These are phyloP conservation scores for Hypercompe scribonia DNA, from an alignment of 2,888 invertebrate genomes.

Conservation along the genomic window DNA sequence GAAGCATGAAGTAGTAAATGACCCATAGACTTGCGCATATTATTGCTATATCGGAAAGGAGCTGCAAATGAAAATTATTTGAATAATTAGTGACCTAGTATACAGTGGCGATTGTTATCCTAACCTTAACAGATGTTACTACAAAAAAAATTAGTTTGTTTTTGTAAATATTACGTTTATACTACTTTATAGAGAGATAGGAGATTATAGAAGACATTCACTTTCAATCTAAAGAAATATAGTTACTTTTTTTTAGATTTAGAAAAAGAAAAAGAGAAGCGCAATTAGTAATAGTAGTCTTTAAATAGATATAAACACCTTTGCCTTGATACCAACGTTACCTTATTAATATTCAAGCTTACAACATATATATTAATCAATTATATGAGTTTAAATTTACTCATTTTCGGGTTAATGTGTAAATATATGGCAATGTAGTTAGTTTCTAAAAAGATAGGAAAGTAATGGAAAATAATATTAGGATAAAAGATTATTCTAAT, in stretches of 20 bases:
- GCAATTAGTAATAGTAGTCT: too few relatives aligned
- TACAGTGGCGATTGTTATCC: background rate
- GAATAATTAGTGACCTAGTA: background rate
- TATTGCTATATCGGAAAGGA: slow-evolving; percentile 26
- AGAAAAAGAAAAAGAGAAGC: too few relatives aligned
- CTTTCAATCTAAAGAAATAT: too few relatives aligned
- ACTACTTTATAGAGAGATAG: too few relatives aligned
- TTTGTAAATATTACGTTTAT: too few relatives aligned
- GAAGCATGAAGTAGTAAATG: slow-evolving; percentile 44
- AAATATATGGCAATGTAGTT: too few relatives aligned
- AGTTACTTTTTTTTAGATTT: too few relatives aligned
- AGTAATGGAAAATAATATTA: background rate
- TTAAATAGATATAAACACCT: too few relatives aligned
- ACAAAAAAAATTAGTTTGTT: too few relatives aligned
- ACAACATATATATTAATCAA: background rate
- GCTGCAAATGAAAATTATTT: slow-evolving; percentile 33
- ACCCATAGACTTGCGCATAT: slow-evolving; percentile 39
- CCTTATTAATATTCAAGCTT: background rate
- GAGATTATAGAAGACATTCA: too few relatives aligned
- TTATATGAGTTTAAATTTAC: background rate
- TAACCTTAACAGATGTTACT: background rate
- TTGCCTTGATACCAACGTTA: too few relatives aligned
- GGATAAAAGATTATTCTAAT: background rate
- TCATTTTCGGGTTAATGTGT: background rate
- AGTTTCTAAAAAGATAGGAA: background rate